Conservation (phyloP, 2,113 vertebrate genomes). For the Apodemus speciosus region DNA sequence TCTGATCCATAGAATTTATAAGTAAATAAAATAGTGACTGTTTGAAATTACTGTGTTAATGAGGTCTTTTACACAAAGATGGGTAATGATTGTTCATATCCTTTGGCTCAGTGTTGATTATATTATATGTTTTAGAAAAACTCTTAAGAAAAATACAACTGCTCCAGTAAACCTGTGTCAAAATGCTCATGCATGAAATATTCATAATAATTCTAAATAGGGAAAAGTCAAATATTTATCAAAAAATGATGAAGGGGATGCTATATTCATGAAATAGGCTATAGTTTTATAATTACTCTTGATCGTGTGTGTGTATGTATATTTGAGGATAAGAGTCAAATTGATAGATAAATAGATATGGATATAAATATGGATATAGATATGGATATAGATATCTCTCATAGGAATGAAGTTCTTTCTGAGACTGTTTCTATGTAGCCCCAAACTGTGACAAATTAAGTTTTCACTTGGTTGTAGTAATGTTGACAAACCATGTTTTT, state of each 20-base stretch:
- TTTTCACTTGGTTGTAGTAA: no score
- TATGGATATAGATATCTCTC: no score
- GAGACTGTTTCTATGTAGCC: no score
- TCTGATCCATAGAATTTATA: constrained; percentile 5
- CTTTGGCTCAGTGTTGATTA: constrained; percentile 26
- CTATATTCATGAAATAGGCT: constrained; percentile 20
- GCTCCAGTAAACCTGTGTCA: neutral
- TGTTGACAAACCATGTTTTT: no score
- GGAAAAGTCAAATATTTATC: constrained; percentile 21
- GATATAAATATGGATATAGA: no score
- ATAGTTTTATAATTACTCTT: constrained; percentile 44
- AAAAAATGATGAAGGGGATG: constrained; percentile 30
- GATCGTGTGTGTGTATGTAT: no score
- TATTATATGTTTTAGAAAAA: constrained; percentile 29
- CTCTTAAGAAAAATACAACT: constrained; percentile 45
- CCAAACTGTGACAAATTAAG: no score
- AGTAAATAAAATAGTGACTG: constrained; percentile 51
- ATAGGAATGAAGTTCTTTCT: no score
- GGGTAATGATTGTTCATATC: neutral
- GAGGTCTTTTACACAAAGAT: constrained; percentile 24
- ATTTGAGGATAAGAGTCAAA: no score
- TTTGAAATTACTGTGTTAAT: constrained; percentile 26
- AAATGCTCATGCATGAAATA: neutral
- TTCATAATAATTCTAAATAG: neutral
- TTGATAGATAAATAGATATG: no score